A percentile compares a stretch with the other conserved stretches of the same genome.
Evolutionary conservation across 2,797 vertebrate species (phyloP).

Genomic region (Premnoplex brunnescens): DNA sequence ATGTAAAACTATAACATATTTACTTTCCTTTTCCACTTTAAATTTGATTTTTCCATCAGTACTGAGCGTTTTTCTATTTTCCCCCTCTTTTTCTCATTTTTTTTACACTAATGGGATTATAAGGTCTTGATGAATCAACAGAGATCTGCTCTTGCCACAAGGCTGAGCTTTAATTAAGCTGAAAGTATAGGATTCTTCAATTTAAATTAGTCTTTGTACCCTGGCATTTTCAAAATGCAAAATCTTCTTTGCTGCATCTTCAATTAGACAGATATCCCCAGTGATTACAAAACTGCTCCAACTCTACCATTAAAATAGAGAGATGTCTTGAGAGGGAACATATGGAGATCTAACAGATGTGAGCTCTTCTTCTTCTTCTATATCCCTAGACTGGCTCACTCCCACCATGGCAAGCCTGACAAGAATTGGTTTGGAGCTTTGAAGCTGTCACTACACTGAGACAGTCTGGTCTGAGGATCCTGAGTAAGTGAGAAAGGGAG

Average conservation of each 20-base stretch:
- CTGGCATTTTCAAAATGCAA: neutral
- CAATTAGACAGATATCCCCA: neutral
- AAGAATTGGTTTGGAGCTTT: neutral
- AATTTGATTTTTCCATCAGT: neutral
- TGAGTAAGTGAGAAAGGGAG: neutral
- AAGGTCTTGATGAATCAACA: neutral
- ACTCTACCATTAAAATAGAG: neutral
- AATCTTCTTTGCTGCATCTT: neutral
- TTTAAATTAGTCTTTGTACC: neutral
- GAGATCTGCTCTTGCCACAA: neutral
- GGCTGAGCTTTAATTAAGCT: neutral
- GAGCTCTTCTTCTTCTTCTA: neutral
- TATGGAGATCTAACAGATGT: neutral
- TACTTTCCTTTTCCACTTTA: neutral
- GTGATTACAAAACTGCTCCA: neutral
- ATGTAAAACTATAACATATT: neutral
- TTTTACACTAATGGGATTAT: neutral
- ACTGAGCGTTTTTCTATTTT: neutral
- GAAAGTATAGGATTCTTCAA: neutral
- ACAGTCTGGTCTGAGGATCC: neutral
- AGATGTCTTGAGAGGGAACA: neutral
- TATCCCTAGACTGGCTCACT: neutral
- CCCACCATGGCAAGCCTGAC: accelerated
- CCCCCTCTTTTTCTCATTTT: neutral
- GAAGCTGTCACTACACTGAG: neutral